phyloP scores from a whole-genome alignment of 1,140 invertebrate genomes.

The Monomorium pharaonis region DNA sequence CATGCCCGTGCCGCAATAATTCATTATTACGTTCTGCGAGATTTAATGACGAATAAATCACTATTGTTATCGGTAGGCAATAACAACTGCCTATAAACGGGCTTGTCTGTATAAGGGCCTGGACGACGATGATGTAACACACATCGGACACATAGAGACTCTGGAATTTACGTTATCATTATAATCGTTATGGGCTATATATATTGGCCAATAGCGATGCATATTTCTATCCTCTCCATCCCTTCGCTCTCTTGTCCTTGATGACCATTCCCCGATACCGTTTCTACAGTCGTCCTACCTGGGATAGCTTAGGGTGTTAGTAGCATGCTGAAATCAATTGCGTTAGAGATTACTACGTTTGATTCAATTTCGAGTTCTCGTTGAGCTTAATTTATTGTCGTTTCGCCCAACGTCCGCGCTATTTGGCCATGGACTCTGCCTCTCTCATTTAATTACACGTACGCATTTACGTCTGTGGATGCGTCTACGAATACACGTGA shows the following conservation, averaged over 20 bases:
- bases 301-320: slow-evolving; percentile 64
- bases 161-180: slow-evolving; percentile 28
- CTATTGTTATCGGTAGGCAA: not conserved
- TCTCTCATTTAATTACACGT: slow-evolving; percentile 40
- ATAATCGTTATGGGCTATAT: slow-evolving; percentile 45
- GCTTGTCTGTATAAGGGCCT: slow-evolving; percentile 13
- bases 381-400: slow-evolving; percentile 79
- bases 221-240: not conserved
- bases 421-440: slow-evolving; percentile 65
- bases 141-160: not conserved
- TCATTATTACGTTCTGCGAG: not conserved
- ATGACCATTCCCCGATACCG: not conserved
- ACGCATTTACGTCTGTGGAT: slow-evolving; percentile 17
- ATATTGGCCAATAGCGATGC: not conserved
- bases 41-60: not conserved
- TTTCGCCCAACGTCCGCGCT: slow-evolving; percentile 63
- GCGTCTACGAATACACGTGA: slow-evolving; percentile 32
- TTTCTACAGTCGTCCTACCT: not conserved
- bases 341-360: slow-evolving; percentile 77
- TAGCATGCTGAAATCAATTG: slow-evolving; percentile 73
- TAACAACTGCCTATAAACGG: slow-evolving; percentile 2
- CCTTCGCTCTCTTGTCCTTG: slow-evolving; percentile 30
- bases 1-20: not conserved
- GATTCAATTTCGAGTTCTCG: slow-evolving; percentile 77
- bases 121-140: slow-evolving; percentile 34